These are phyloP conservation scores for Caracal caracal DNA, from an alignment of 2,113 vertebrate genomes.

Conservation along the genomic window DNA sequence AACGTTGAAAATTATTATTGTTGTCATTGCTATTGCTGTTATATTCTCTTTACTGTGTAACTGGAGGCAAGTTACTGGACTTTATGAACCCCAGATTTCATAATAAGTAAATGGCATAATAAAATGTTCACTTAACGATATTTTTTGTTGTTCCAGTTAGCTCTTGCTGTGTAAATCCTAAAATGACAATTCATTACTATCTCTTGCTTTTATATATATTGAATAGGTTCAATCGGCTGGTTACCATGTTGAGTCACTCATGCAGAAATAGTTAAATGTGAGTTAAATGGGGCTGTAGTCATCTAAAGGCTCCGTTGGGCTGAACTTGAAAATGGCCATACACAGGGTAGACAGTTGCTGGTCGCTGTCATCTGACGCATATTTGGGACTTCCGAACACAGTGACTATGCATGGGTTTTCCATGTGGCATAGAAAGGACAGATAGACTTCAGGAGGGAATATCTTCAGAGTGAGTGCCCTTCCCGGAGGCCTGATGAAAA, in stretches of 20 bases:
- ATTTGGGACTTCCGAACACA: neutral
- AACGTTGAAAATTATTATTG: neutral
- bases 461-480: neutral
- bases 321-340: neutral
- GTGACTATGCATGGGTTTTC: neutral
- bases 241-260: neutral
- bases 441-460: too few species aligned
- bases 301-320: neutral
- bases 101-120: neutral
- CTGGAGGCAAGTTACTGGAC: neutral
- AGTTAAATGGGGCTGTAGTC: too few species aligned
- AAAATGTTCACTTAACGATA: neutral
- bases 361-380: neutral
- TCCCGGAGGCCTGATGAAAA: neutral
- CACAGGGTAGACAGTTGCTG: neutral
- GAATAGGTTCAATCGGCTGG: neutral
- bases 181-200: neutral
- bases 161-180: neutral
- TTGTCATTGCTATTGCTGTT: neutral
- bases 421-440: neutral
- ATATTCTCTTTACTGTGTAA: neutral
- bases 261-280: neutral
- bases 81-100: neutral
- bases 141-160: neutral
- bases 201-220: neutral